Base-by-base conservation (phyloP, 2,113 vertebrate genomes). In the Tichodroma muraria region DNA sequence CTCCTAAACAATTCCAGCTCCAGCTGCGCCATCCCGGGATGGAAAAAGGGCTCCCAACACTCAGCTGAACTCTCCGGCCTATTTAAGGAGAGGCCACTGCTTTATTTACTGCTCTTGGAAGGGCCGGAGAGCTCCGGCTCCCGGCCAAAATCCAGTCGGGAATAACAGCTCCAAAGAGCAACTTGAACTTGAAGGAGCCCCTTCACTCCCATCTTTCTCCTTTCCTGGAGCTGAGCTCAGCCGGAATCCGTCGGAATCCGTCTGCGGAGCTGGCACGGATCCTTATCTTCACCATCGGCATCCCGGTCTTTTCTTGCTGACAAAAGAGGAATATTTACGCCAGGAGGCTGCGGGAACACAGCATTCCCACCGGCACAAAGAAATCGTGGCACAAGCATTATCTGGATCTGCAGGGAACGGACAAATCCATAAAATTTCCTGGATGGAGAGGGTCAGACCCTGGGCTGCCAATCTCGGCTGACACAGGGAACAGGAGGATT, bases 201-300 rank as follows among this genome's bases (percentile, higher is more conserved):
- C 53, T 50, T 42, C 21, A 3, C 50, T 68, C 60, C 73, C 63
- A 11, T 80, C 30, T 35, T 66, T 79, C 63, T 94, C 77, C 61
- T 84, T 94, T 45, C 53, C 83, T 1, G 56, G 87, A 81, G 50
- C 83, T 25, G 73, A 80, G 37, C 27, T 1, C 59, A 22, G 68
- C 60, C 24, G 23, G 33, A 23, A 0, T 47, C 82, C 78, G 57
- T 77, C 87, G 71, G 91, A 64, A 84, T 49, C 73, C 6, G 42
- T 44, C 42, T 44, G 40, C 42, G 7, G 86, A 57, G 53, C 73
- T 97, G 94, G 89, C 91, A 45, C 38, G 57, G 91, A 2, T 35
- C 50, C 66, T 96, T 96, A 95, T 96, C 95, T 95, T 14, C 57
- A 53, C 38, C 92, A 96, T 97, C 96, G 88, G 83, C 76, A 85